phyloP scores from a whole-genome alignment of 2,797 vertebrate genomes.

The Eptatretus atami region DNA sequence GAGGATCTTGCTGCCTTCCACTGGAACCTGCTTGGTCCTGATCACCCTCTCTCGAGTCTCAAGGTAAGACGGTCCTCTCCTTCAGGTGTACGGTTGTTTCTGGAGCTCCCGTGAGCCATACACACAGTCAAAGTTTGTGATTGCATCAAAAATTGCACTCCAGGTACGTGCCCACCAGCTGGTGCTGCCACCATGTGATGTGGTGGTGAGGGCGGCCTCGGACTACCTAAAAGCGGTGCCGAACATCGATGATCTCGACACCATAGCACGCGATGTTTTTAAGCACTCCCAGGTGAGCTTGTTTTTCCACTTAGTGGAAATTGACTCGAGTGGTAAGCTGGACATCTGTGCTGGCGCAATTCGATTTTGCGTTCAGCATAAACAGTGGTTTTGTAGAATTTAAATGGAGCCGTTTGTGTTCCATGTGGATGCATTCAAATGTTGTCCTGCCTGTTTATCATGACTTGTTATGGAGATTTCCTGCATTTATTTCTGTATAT shows the following conservation, averaged over 20 bases:
- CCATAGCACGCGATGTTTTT: conserved; percentile 66
- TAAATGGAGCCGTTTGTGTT: conserved; percentile 8
- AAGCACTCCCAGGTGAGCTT: conserved; percentile 49
- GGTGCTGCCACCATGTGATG: conserved; percentile 65
- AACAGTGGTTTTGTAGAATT: accelerated
- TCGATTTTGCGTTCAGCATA: background rate
- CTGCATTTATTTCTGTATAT: background rate
- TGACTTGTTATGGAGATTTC: background rate
- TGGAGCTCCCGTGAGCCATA: too few species aligned
- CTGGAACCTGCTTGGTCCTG: conserved; percentile 84
- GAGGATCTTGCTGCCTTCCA: conserved; percentile 96
- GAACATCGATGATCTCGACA: conserved; percentile 45
- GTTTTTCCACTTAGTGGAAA: too few species aligned
- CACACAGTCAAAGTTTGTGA: too few species aligned
- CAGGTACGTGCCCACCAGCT: conserved; percentile 82
- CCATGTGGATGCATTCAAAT: background rate
- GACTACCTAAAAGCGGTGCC: conserved; percentile 57
- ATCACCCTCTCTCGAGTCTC: conserved; percentile 69
- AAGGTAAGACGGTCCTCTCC: conserved; percentile 28
- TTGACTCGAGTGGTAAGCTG: too few species aligned
- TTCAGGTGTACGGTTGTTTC: too few species aligned
- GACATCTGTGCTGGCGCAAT: too few species aligned
- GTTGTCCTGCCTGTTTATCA: background rate
- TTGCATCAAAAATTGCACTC: background rate
- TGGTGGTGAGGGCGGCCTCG: conserved; percentile 66